A percentile compares a stretch with the other conserved stretches of the same genome.
phyloP scores from a whole-genome alignment of 2,888 invertebrate species.

The Hybos culiciformis region DNA sequence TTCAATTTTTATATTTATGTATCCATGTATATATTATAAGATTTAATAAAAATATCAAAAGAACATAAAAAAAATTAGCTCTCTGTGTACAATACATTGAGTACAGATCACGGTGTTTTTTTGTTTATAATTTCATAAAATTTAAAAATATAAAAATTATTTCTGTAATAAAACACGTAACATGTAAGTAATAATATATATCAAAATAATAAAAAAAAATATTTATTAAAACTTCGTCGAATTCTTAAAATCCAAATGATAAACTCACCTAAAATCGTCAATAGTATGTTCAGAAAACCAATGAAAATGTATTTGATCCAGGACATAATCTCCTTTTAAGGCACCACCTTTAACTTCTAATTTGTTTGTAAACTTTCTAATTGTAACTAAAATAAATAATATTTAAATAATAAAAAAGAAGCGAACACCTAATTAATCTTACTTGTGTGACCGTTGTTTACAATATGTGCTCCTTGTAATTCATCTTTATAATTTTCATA shows the following conservation, averaged over 20 bases:
- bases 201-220: neutral
- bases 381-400: constrained; percentile 20
- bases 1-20: too few relatives aligned
- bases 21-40: too few relatives aligned
- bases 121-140: too few relatives aligned
- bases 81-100: too few relatives aligned
- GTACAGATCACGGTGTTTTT: too few relatives aligned
- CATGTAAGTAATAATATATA: too few relatives aligned
- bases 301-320: constrained; percentile 70
- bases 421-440: constrained; percentile 10
- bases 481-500: constrained; percentile 27
- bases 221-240: neutral
- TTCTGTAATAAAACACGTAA: neutral
- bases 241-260: neutral
- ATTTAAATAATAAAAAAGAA: neutral
- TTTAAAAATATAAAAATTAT: too few relatives aligned
- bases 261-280: constrained; percentile 43
- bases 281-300: constrained; percentile 75
- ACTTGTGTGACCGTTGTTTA: constrained; percentile 35
- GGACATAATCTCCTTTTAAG: constrained; percentile 37
- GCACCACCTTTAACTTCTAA: constrained; percentile 40
- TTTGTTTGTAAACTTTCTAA: constrained; percentile 22
- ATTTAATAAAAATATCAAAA: too few relatives aligned
- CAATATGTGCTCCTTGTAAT: constrained; percentile 22
- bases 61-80: too few relatives aligned